Base-by-base conservation (phyloP, 2,888 invertebrate genomes). In the Drosophila neonasuta region DNA sequence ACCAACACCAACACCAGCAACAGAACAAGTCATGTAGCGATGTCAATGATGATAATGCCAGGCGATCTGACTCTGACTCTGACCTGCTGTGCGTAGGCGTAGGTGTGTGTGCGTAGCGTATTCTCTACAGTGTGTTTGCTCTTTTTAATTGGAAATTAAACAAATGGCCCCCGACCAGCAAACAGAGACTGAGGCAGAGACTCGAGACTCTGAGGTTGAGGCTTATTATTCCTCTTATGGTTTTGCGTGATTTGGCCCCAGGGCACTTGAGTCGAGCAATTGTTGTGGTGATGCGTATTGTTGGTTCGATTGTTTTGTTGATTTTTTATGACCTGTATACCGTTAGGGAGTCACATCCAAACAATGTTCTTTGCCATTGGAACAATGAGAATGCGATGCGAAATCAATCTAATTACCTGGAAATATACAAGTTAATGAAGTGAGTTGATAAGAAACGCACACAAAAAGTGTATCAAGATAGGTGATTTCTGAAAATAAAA, bases 91-190 rank as follows among this genome's bases (percentile, higher is more conserved):
- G 86, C 86, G 86, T 80, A 71, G 82, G 80, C 68, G 84, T 60
- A 69, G 66, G 77, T 76, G 71, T 72, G 70, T 51, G 42, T 56
- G 48, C 29, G 17, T 29, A 24, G 55, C 56, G 54, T 71, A 55
- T 24, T 24, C n/a, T 49, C 55, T 30, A 46, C 56, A 50, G 54
- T 52, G 58, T 87, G 75, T 81, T 85, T 82, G 87, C 85, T 85
- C 83, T 69, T 84, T 86, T 84, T 84, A 84, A 84, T 87, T 87
- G 86, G 84, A 84, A 84, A 77, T 83, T 80, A 84, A 87, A 84
- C 87, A 84, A 84, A 84, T 86, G 79, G 69, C 70, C 70, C 68
- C 68, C 44, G 61, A 56, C 30, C 57, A 30, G 66, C 15, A 55
- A 46, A 39, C 65, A 46, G 36, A 30, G 8, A 41, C 39, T 13